Percentiles rank a stretch among this genome's conserved stretches.
Conservation (phyloP, 2,888 invertebrate species). For the Rotaria magnacalcarata region DNA sequence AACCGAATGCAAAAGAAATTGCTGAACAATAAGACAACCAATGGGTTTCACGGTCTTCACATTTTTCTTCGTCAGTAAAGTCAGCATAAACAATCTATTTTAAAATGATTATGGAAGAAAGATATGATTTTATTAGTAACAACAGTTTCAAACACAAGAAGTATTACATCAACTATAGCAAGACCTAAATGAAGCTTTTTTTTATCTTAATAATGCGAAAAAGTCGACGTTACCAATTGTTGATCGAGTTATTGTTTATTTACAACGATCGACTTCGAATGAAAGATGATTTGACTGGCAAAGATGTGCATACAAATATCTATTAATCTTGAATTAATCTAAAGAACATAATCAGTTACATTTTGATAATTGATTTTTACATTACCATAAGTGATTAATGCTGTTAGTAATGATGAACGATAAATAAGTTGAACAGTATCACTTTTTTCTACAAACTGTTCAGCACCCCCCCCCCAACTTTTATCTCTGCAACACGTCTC, state of each 20-base stretch:
- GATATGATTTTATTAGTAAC: neutral
- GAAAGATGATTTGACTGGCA: neutral
- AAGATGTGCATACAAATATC: neutral
- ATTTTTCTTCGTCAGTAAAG: neutral
- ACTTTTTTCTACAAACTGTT: neutral
- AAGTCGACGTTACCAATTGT: neutral
- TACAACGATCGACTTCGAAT: neutral
- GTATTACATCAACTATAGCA: neutral
- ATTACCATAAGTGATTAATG: neutral
- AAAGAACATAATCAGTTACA: neutral
- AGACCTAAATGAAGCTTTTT: neutral
- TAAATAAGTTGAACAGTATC: neutral
- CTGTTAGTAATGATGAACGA: neutral
- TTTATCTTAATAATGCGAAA: no score
- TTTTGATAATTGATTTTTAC: neutral
- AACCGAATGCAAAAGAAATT: neutral
- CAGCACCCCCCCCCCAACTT: no score
- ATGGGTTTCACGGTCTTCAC: neutral
- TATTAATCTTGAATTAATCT: neutral
- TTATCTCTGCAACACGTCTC: no score
- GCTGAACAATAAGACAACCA: neutral
- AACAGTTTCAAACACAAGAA: neutral
- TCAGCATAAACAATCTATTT: neutral
- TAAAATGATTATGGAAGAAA: neutral
- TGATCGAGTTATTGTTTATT: neutral